phyloP scores from a whole-genome alignment of 1,140 invertebrate genomes.

The Cyclargus thomasi region DNA sequence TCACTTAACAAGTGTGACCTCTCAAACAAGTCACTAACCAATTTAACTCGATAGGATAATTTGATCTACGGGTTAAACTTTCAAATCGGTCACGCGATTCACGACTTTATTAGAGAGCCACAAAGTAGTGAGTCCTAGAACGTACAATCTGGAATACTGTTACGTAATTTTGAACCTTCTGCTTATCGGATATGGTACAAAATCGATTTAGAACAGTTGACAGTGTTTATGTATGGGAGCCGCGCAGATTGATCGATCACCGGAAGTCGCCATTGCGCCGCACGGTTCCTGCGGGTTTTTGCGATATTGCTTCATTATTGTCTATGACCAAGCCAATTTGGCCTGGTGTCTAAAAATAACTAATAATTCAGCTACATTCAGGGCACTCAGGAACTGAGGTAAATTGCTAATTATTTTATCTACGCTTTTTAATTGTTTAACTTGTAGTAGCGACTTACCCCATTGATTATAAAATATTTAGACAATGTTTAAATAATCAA shows the following conservation, averaged over 20 bases:
- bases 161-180: slow-evolving; percentile 2
- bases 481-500: too few species aligned
- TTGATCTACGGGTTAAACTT: slow-evolving; percentile 17
- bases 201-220: not conserved
- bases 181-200: not conserved
- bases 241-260: slow-evolving; percentile 34
- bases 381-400: too few species aligned
- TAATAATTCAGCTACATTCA: not conserved
- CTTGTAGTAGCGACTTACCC: too few species aligned
- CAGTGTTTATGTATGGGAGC: slow-evolving; percentile 16
- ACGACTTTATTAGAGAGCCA: not conserved
- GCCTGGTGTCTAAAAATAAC: not conserved
- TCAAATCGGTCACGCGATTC: not conserved
- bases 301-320: slow-evolving; percentile 12
- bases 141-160: not conserved
- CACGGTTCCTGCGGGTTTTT: slow-evolving; percentile 19
- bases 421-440: too few species aligned
- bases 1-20: slow-evolving; percentile 25
- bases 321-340: not conserved
- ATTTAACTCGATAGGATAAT: slow-evolving; percentile 27
- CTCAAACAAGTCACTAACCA: slow-evolving; percentile 23
- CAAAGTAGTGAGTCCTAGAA: not conserved
- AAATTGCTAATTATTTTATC: too few species aligned
- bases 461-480: too few species aligned
- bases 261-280: slow-evolving; percentile 25